These are phyloP conservation scores for Cinclus mexicanus DNA, from an alignment of 2,113 vertebrate species.

Conservation along the genomic window DNA sequence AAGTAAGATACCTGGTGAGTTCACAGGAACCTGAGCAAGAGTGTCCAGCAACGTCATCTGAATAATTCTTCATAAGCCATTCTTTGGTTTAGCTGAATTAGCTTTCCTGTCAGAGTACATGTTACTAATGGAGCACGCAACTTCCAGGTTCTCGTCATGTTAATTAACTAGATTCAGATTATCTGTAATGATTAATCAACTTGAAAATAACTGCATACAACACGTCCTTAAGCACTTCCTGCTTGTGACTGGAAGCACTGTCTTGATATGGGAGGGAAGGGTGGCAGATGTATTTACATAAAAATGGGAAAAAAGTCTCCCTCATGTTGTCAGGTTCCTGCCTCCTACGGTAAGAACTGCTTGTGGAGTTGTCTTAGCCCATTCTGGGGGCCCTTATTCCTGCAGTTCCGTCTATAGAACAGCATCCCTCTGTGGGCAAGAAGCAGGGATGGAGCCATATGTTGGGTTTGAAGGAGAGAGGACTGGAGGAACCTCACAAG, in stretches of 20 bases:
- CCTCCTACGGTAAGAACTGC: not conserved
- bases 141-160: not conserved
- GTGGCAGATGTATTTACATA: not conserved
- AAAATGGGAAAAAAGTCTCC: not conserved
- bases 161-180: not conserved
- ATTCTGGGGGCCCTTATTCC: not conserved
- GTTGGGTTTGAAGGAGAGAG: not conserved
- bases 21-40: not conserved
- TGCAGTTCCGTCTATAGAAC: not conserved
- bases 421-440: not conserved
- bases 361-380: not conserved
- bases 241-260: not conserved
- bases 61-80: not conserved
- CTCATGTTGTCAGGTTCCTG: not conserved
- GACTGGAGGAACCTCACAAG: rapidly evolving
- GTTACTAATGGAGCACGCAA: not conserved
- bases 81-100: not conserved
- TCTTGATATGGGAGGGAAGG: not conserved
- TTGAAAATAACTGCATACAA: not conserved
- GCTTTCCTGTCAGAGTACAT: not conserved
- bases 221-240: not conserved
- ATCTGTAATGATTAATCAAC: not conserved
- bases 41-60: not conserved
- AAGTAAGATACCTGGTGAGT: not conserved
- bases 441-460: rapidly evolving